Base-by-base conservation (phyloP, 2,113 vertebrate genomes). In the Telmatochromis sp. region DNA sequence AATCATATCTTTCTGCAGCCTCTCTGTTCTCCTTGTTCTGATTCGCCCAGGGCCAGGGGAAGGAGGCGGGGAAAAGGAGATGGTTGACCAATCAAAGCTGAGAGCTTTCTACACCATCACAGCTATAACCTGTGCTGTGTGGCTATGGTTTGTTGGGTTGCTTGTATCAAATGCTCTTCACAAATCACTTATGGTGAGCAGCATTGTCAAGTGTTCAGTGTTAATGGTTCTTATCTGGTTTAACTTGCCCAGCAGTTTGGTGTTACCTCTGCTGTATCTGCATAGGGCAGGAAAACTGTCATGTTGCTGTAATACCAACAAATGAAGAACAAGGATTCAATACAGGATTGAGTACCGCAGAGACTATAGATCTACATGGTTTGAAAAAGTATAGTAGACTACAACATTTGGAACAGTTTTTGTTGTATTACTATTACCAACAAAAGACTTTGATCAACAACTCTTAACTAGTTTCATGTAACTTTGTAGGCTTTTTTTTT, bases 231-330 rank as follows among this genome's bases (percentile, higher is more conserved):
- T 1, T 0, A 1, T 54, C 2, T 90, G 80, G 80, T 12, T 84
- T 1, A 2, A 2, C 11, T 5, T 92, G 42, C 91, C 92, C 17
- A 60, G 80, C 42, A 9, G 11, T 9, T 11, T 91, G 9, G 51
- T 89, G n/a, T 63, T 90, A 40, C 89, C 86, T 31, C 10, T 88
- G 63, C 2, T 85, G 42, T 91, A 57, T 19, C 78, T 92, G 5
- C 80, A 86, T 2, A 63, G 91, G 9, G 40, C n/a, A 4, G 81
- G 86, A 14, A 86, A 82, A 45, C 6, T 51, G 1, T 7, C 33
- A 19, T 28, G 26, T 26, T 26, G 4, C 4, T 26, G 23, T 26
- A 0, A 54, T 63, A 40, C 17, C 4, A 31, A 58, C 13, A 58
- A 28, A 8, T 31, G 5, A 60, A 60, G 26, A 51, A 58, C 26